Evolutionary conservation across 30 jellyfish, hydroid and myxozoan genomes (phyloP).

Genomic region (Turritopsis rubra): DNA sequence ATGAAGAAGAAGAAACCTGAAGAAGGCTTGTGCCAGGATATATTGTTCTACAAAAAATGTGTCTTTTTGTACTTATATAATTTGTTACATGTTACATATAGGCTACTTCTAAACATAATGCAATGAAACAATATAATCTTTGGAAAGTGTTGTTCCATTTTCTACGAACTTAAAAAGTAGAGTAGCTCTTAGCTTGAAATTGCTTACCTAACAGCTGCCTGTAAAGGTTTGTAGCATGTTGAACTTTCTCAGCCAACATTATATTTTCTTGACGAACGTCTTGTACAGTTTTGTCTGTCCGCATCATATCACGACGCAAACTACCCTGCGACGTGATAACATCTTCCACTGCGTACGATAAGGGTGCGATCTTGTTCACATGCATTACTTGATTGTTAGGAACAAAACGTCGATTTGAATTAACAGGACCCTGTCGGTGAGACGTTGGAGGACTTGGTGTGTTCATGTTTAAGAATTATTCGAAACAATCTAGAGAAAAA

Average conservation of each 20-base stretch:
- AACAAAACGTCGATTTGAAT: constrained; percentile 1
- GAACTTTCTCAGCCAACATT: constrained; percentile 50
- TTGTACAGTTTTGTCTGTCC: constrained; percentile 31
- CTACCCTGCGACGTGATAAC: constrained; percentile 25
- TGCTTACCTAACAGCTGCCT: constrained; percentile 36
- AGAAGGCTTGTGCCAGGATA: no score
- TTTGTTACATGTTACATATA: no score
- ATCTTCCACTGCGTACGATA: background rate
- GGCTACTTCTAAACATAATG: no score
- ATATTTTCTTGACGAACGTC: constrained; percentile 52
- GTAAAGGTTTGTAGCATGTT: constrained; percentile 41
- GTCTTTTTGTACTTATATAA: no score
- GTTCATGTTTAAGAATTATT: background rate
- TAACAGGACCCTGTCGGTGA: constrained; percentile 1
- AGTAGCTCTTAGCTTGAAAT: no score
- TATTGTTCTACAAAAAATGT: no score
- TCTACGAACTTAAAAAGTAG: no score
- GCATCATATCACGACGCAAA: constrained; percentile 26
- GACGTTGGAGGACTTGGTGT: constrained; percentile 4
- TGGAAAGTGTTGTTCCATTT: no score
- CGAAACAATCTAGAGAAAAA: background rate
- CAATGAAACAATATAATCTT: no score
- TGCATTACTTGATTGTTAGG: constrained; percentile 18
- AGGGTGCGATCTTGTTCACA: constrained; percentile 3
- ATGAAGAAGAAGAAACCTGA: no score